Conservation (phyloP, 1,140 invertebrate species). For the Drosophila lini region DNA sequence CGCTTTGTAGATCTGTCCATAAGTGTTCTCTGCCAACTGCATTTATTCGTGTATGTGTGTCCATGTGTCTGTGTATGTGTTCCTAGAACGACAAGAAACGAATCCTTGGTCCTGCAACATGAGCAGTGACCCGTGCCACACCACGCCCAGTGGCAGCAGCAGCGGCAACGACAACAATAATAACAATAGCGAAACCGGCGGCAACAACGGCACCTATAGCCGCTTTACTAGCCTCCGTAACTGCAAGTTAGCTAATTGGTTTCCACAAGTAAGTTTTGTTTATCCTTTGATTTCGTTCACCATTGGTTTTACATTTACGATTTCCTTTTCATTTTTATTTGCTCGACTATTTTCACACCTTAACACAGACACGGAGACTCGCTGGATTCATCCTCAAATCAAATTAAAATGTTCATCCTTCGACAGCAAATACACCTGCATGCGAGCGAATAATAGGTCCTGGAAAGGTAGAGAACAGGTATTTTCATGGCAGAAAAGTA, state of each 20-base stretch:
- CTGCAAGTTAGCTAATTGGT: constrained; percentile 72
- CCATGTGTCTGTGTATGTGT: constrained; percentile 32
- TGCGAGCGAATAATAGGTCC: constrained; percentile 1
- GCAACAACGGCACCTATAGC: constrained; percentile 29
- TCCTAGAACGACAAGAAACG: constrained; percentile 23
- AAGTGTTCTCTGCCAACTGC: constrained; percentile 25
- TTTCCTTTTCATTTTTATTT: constrained; percentile 37
- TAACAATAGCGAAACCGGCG: constrained; percentile 32
- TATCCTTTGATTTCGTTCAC: constrained; percentile 22
- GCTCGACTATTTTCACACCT: constrained; percentile 42
- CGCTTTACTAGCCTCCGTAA: constrained; percentile 48
- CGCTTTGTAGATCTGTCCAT: constrained; percentile 34
- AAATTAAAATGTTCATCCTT: constrained; percentile 77
- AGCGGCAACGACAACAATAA: constrained; percentile 22
- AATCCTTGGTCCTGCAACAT: constrained; percentile 31
- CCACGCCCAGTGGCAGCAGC: constrained; percentile 18
- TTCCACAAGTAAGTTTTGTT: constrained; percentile 76
- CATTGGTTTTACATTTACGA: constrained; percentile 15
- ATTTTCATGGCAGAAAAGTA: constrained; percentile 33
- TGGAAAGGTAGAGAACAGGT: constrained; percentile 3
- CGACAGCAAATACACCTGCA: constrained; percentile 33
- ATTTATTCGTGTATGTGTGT: constrained; percentile 33
- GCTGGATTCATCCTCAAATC: constrained; percentile 55
- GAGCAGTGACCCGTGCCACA: constrained; percentile 8
- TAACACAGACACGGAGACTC: not conserved